Percentiles rank a stretch among this genome's conserved stretches.
These are phyloP conservation scores for Bombus cullumanus DNA, from an alignment of 1,140 invertebrate species.

Conservation along the genomic window DNA sequence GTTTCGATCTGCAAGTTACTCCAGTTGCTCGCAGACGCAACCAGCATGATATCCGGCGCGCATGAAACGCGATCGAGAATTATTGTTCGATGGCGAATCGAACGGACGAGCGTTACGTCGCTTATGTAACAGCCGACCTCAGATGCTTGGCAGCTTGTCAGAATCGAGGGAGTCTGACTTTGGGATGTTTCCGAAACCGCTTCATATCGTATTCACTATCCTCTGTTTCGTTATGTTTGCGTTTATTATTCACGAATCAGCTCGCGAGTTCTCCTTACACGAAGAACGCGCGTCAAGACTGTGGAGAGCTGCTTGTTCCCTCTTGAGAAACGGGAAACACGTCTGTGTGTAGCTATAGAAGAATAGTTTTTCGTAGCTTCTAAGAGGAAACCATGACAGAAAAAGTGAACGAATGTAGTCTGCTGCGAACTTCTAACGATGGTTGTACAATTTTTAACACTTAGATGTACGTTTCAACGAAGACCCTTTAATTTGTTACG, in stretches of 20 bases:
- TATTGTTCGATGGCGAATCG: conserved; percentile 32
- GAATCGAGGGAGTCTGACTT: conserved; percentile 40
- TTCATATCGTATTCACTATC: not conserved
- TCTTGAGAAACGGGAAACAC: not conserved
- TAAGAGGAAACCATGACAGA: not conserved
- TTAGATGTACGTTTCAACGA: too few relatives aligned
- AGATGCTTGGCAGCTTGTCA: conserved; percentile 65
- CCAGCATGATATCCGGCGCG: conserved; percentile 6
- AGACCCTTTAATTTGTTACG: too few relatives aligned
- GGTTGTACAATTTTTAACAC: not conserved
- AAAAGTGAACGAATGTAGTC: not conserved
- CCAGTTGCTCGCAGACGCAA: not conserved
- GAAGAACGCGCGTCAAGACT: not conserved
- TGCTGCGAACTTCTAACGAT: not conserved
- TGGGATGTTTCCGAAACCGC: conserved; percentile 31
- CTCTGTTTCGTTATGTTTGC: not conserved
- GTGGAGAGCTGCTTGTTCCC: not conserved
- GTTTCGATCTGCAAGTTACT: not conserved
- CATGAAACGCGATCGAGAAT: conserved; percentile 24
- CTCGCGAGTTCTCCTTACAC: not conserved
- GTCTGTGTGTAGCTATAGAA: not conserved
- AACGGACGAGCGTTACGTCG: conserved; percentile 35
- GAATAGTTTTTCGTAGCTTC: not conserved
- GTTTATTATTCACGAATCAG: conserved; percentile 5
- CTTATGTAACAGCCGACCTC: conserved; percentile 66